These are phyloP conservation scores for Perizoma flavofasciatum DNA, from an alignment of 2,888 invertebrate species.

Conservation along the genomic window DNA sequence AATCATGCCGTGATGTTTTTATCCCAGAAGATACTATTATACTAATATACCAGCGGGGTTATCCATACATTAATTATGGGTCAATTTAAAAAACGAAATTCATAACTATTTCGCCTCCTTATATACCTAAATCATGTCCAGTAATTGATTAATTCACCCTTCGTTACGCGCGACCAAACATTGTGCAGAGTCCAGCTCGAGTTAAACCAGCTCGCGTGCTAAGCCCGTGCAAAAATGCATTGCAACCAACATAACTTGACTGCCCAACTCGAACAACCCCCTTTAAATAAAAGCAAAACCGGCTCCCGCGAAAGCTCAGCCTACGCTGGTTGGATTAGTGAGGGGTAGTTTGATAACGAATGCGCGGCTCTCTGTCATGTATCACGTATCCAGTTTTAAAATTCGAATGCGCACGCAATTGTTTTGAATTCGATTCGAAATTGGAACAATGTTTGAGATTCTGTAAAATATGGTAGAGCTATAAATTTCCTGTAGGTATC, in stretches of 20 bases:
- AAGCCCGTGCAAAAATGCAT: constrained; percentile 80
- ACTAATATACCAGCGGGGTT: too few relatives aligned
- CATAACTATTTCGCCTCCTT: constrained; percentile 24
- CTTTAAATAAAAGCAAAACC: constrained; percentile 58
- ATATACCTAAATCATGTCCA: constrained; percentile 19
- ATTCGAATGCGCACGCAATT: constrained; percentile 47
- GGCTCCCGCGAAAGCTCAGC: constrained; percentile 57
- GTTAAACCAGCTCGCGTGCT: constrained; percentile 70
- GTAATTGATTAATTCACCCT: constrained; percentile 30
- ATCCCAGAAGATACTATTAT: too few relatives aligned
- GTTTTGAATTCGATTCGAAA: constrained; percentile 41
- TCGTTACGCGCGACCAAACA: constrained; percentile 21
- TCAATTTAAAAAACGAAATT: constrained; percentile 12
- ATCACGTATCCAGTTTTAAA: constrained; percentile 66
- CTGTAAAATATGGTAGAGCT: constrained; percentile 7
- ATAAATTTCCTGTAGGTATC: neutral
- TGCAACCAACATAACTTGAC: constrained; percentile 65
- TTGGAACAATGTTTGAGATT: constrained; percentile 37
- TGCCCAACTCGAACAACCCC: constrained; percentile 48
- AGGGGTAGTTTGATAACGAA: constrained; percentile 68
- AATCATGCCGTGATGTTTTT: too few relatives aligned
- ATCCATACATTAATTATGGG: neutral
- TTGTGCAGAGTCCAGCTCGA: constrained; percentile 67
- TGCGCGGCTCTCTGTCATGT: constrained; percentile 71
- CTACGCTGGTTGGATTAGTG: constrained; percentile 55